Percentiles rank a stretch among this genome's conserved stretches.
Conservation (phyloP, 2,797 vertebrate genomes). For the Halcyon badia region DNA sequence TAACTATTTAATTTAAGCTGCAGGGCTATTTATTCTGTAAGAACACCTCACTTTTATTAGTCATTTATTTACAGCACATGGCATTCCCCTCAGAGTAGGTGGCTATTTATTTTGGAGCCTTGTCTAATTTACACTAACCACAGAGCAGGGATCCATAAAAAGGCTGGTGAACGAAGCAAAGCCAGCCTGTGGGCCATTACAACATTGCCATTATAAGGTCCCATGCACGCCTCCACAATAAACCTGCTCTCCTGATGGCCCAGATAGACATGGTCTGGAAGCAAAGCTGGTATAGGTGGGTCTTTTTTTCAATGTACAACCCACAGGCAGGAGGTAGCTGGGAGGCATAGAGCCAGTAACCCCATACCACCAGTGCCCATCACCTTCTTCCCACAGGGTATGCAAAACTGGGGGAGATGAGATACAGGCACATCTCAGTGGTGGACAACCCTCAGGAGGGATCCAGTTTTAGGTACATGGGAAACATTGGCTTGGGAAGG, state of each 20-base stretch:
- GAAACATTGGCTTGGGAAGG: neutral
- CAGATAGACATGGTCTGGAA: neutral
- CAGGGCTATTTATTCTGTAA: neutral
- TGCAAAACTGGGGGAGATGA: neutral
- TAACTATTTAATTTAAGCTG: neutral
- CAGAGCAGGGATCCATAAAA: neutral
- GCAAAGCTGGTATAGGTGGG: neutral
- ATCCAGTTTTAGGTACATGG: neutral
- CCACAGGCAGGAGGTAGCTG: rapidly evolving
- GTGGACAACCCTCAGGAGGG: neutral
- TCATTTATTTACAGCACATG: neutral
- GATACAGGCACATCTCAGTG: neutral
- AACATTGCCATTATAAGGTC: neutral
- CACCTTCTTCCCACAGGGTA: neutral
- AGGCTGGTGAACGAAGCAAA: neutral
- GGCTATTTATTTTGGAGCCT: neutral
- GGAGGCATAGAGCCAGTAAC: neutral
- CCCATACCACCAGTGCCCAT: rapidly evolving
- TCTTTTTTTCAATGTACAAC: neutral
- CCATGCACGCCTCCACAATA: neutral
- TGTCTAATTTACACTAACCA: neutral
- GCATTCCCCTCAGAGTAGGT: neutral
- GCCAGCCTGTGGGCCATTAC: neutral
- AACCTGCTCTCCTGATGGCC: neutral
- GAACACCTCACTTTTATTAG: neutral